Percentiles rank a stretch among this genome's conserved stretches.
Evolutionary conservation across 2,797 vertebrate genomes (phyloP).

Genomic region (Manis pentadactyla): DNA sequence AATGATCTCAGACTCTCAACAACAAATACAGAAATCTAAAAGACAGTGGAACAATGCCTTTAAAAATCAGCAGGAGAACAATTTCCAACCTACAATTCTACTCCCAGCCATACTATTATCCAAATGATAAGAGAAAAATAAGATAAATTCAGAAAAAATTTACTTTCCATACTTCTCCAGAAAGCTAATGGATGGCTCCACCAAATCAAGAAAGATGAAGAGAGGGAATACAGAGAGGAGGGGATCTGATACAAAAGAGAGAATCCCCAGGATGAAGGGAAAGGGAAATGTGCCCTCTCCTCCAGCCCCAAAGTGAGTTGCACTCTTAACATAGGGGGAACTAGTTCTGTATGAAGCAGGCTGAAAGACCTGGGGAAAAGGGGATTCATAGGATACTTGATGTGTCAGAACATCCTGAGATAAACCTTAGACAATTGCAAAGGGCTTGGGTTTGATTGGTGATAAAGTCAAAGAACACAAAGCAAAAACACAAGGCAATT

Average conservation of each 20-base stretch:
- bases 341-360: background rate
- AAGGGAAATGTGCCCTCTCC: background rate
- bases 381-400: background rate
- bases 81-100: background rate
- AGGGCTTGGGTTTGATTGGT: background rate
- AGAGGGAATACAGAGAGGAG: background rate
- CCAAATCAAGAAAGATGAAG: background rate
- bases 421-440: background rate
- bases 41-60: background rate
- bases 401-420: constrained; percentile 6
- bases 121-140: background rate
- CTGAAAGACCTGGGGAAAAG: background rate
- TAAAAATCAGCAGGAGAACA: background rate
- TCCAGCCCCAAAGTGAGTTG: background rate
- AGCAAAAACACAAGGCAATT: background rate
- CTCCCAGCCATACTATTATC: background rate
- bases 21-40: constrained; percentile 4
- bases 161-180: background rate
- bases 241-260: background rate
- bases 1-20: background rate
- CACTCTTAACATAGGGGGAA: background rate
- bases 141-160: background rate
- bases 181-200: constrained; percentile 1
- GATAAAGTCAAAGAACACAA: background rate
- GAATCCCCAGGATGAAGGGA: background rate